phyloP scores from a whole-genome alignment of 2,113 vertebrate species.

The Antidorcas marsupialis region DNA sequence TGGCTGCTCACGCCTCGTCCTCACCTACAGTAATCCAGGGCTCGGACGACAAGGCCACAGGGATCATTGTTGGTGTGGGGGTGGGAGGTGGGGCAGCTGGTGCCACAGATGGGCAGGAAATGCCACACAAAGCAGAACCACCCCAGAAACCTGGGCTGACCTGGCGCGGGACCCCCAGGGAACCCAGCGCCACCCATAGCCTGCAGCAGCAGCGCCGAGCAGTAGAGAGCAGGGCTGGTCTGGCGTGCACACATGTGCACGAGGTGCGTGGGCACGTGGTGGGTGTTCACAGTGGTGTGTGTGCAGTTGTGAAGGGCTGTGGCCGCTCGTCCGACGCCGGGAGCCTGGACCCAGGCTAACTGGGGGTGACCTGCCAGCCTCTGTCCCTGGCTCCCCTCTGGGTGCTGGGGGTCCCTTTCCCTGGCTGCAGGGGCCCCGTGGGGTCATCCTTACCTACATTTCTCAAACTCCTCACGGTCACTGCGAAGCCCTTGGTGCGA shows the following conservation, averaged over 20 bases:
- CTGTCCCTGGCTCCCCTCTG: neutral
- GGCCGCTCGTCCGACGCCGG: accelerated
- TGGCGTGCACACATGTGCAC: accelerated
- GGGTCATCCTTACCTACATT: slow-evolving; percentile 86
- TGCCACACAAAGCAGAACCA: neutral
- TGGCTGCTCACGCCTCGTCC: neutral
- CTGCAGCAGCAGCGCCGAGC: neutral
- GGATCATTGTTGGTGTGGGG: neutral
- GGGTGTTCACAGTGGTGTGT: neutral
- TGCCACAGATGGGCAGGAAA: neutral
- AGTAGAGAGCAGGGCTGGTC: neutral
- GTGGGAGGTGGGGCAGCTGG: neutral
- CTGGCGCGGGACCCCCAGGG: accelerated
- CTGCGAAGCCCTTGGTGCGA: slow-evolving; percentile 94
- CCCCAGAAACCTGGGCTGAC: neutral
- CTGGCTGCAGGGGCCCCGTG: neutral
- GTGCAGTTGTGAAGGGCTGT: neutral
- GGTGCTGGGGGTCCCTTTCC: neutral
- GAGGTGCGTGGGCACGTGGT: accelerated
- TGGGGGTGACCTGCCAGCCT: neutral
- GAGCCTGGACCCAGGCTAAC: neutral
- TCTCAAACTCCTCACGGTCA: slow-evolving; percentile 94
- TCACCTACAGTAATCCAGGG: neutral
- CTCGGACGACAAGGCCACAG: neutral
- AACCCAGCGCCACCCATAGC: accelerated